phyloP scores from a whole-genome alignment of 1,140 invertebrate genomes.

The Penaeus chinensis region DNA sequence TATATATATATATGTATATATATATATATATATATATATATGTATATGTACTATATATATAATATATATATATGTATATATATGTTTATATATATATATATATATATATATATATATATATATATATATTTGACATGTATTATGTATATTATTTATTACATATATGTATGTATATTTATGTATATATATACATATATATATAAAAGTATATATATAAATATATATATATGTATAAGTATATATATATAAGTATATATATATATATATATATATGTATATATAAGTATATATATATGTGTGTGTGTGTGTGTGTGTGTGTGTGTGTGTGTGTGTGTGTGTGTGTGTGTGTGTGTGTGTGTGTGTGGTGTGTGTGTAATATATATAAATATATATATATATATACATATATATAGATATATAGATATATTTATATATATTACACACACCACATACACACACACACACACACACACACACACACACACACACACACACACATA shows the following conservation, averaged over 20 bases:
- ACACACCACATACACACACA: neutral
- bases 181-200: constrained; percentile 13
- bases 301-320: neutral
- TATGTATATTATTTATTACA: constrained; percentile 17
- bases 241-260: constrained; percentile 20
- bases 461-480: constrained; percentile 15
- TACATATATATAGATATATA: constrained; percentile 20
- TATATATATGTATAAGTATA: constrained; percentile 13
- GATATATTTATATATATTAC: constrained; percentile 4
- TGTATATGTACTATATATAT: constrained; percentile 26
- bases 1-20: neutral
- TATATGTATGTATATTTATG: neutral
- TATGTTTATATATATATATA: constrained; percentile 11
- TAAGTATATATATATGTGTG: constrained; percentile 17
- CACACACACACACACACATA: neutral
- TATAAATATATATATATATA: neutral
- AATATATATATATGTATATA: neutral
- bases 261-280: constrained; percentile 14
- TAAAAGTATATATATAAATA: constrained; percentile 13
- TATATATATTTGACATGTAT: neutral
- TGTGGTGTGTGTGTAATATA: no score
- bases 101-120: constrained; percentile 16
- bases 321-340: neutral
- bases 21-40: neutral
- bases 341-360: neutral